phyloP scores from a whole-genome alignment of 2,797 vertebrate genomes.

The Jordanella pulchra region DNA sequence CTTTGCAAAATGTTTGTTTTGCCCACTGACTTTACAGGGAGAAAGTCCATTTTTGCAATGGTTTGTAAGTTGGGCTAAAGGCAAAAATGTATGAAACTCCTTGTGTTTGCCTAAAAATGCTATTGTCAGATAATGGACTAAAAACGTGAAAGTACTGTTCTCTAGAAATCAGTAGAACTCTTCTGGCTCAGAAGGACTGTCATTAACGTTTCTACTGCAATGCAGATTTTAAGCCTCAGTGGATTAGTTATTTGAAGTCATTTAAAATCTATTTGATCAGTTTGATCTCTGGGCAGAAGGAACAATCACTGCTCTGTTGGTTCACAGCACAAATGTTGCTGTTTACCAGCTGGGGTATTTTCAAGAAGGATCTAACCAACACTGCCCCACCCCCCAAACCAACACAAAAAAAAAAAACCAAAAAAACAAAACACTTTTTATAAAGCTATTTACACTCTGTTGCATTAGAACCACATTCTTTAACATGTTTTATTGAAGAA shows the following conservation, averaged over 20 bases:
- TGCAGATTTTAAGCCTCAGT: not conserved
- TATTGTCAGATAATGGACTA: not conserved
- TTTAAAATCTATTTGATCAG: not conserved
- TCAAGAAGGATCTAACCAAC: not conserved
- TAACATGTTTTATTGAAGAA: too few species aligned
- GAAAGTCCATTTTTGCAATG: not conserved
- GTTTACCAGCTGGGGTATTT: not conserved
- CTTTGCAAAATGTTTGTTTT: constrained; percentile 11
- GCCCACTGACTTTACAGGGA: not conserved
- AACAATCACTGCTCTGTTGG: not conserved
- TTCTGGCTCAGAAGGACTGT: not conserved
- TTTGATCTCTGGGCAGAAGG: not conserved
- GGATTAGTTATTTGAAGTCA: not conserved
- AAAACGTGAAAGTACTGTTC: not conserved
- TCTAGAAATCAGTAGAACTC: not conserved
- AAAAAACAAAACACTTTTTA: too few species aligned
- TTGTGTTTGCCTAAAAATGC: not conserved
- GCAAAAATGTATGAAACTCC: not conserved
- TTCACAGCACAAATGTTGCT: not conserved
- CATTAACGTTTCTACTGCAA: not conserved
- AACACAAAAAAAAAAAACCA: too few species aligned
- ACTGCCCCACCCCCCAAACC: too few species aligned
- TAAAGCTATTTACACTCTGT: not conserved
- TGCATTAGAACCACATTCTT: not conserved
- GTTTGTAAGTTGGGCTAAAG: not conserved